Base-by-base conservation (phyloP, 92 coral and sea anemone genomes). In the Porites lobata region DNA sequence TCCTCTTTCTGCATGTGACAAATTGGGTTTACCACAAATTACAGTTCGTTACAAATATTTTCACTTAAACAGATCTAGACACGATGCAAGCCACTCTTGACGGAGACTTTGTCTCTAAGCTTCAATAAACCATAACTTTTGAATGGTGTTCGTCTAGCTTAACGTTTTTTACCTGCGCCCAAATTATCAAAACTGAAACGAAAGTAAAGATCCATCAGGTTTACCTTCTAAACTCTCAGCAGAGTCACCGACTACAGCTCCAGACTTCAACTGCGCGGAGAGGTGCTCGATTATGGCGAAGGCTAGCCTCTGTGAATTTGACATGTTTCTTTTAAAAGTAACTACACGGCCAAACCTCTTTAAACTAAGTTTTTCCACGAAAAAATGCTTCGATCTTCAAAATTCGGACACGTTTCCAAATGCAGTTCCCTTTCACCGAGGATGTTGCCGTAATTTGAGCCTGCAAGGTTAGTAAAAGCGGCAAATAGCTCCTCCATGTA, bases 191-290 rank as follows among this genome's bases (percentile, higher is more conserved):
- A 56, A 54, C 10, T 54, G 14, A 61, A 59, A 17, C 52, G 50
- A 47, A 61, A 13, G 10, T 1, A 7, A 59, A 8, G 15, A 43
- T 57, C 70, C 24, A 10, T 47, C 92, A 66, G 4, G 5, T 38
- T 29, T 13, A 98, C 99, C 99, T 85, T 98, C 99, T 59, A 98
- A 85, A 81, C 98, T 98, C 80, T 98, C 99, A 13, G 94, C 95
- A 4, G 95, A 71, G 53, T 98, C 99, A n/a, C 96, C 99, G n/a
- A 90, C 80, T 11, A 94, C 71, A 0, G 90, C 90, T 7, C 98
- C 96, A 61, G 91, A 93, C 12, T 83, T 88, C 50, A 90, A 66
- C 72, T 89, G 89, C 53, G 89, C 86, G 9, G 89, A 80, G 47
- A 98, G 80, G 88, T 96, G 96, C 52, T 94, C 94, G 13, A 98